Evolutionary conservation across 2,888 invertebrate genomes (phyloP), one percentile per base, ranked within the genome.

Genomic region (Brenthis hecate): DNA sequence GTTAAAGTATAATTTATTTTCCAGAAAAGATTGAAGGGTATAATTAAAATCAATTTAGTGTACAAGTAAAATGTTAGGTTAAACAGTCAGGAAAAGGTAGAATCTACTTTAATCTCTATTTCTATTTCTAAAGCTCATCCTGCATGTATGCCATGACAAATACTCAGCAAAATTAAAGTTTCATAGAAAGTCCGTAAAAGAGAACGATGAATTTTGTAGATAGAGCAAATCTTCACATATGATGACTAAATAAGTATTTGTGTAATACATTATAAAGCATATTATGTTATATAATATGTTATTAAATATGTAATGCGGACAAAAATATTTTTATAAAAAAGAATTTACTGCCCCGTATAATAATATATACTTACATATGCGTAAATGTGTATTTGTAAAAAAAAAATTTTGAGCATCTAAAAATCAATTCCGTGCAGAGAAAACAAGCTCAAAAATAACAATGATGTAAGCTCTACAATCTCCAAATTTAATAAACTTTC

Each of bases 81-180:
- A n/a, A 28, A n/a, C n/a, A 60, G n/a, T 60, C 28, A 50, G 50
- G 60, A 50, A 60, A 16, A 28, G 50, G 50, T 19, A 19, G 53
- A 54, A 32, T 19, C 43, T 56, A 72, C 71, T 70, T 68, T 73
- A 71, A 70, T 75, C 68, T 72, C 68, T 71, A 73, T 70, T 73
- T 66, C 72, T 63, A 64, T 58, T 65, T 69, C 60, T 55, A 56
- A 48, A 68, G 66, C 72, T 74, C 71, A 75, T 72, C 67, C 66
- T 70, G 56, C 50, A 73, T 74, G 74, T 72, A 72, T 70, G 72
- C 67, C 72, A 75, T 76, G 76, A 74, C 72, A 75, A 76, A 74
- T 74, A 77, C 74, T 77, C 65, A 68, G 61, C 66, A 72, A 68
- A 75, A 77, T 77, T 73, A 76, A 75, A 73, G 71, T 74, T 75